Evolutionary conservation across 2,113 vertebrate species (phyloP), one percentile per base, ranked within the genome.

Genomic region (Rallus limicola): DNA sequence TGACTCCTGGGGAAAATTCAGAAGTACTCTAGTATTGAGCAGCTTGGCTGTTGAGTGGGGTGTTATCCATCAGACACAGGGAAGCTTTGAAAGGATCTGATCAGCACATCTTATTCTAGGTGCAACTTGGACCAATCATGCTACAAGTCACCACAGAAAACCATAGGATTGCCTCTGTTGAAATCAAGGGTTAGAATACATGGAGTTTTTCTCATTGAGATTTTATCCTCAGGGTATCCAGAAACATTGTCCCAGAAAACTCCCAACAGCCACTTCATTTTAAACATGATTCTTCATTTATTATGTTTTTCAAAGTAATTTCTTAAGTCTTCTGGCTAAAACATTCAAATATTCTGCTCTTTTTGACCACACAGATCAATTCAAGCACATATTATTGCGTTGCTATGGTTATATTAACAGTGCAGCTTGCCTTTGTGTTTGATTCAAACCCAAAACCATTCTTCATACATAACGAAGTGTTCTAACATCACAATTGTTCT

Each of bases 381-480:
- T 92, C 74, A 74, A 95, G 62, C 80, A 72, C 81, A 29, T 52
- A 38, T 42, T 74, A 83, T 25, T 78, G 65, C 8, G 70, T 95
- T 93, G 86, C 92, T 65, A 93, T 95, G 96, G 95, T 96, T 96
- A 95, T 94, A 67, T 65, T 78, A 91, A 86, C 42, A 52, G 60
- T 60, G 83, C 72, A 60, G 62, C 78, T 92, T 81, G 68, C 88
- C 72, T 97, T 88, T 88, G 60, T 81, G 19, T 92, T 89, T 81
- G 52, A 26, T 53, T 89, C 88, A 92, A 78, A 75, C 53, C 34
- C 5, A 4, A 63, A 23, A 69, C 88, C 64, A 44, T 93, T 94
- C 79, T 93, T 90, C 65, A 23, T 55, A 42, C 33, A 44, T 40
- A 83, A 52, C 80, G 52, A 77, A 79, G 62, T 42, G 70, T 71